Conservation (phyloP, 2,888 invertebrate genomes). For the Entomobrya proxima region DNA sequence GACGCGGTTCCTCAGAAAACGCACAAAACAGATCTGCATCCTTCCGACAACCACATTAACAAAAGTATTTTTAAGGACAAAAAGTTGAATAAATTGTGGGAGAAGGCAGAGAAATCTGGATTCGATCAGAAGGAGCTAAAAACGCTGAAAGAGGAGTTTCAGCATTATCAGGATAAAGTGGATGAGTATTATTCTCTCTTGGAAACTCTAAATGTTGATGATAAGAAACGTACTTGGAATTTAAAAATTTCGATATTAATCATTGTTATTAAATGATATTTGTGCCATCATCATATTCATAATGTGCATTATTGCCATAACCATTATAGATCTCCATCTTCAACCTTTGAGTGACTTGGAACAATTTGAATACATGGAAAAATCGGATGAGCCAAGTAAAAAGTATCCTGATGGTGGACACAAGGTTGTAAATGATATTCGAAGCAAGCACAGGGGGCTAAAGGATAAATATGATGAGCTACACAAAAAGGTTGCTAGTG, state of each 20-base stretch:
- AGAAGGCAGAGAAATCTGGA: slow-evolving; percentile 88
- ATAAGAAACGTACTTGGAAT: slow-evolving; percentile 70
- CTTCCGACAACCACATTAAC: slow-evolving; percentile 80
- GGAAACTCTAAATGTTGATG: slow-evolving; percentile 83
- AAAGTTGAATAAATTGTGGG: slow-evolving; percentile 92
- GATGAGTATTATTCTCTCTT: slow-evolving; percentile 91
- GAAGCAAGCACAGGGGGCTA: slow-evolving; percentile 86
- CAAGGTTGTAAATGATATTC: slow-evolving; percentile 75
- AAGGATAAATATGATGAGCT: slow-evolving; percentile 88
- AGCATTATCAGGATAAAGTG: slow-evolving; percentile 94
- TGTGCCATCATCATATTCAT: not conserved
- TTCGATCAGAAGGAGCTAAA: slow-evolving; percentile 85
- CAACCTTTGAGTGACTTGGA: slow-evolving; percentile 62
- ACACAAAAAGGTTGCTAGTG: slow-evolving; percentile 85
- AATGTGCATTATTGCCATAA: not conserved
- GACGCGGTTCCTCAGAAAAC: slow-evolving; percentile 80
- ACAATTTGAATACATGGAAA: slow-evolving; percentile 67
- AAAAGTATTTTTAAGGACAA: slow-evolving; percentile 92
- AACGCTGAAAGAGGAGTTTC: slow-evolving; percentile 91
- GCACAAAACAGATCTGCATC: slow-evolving; percentile 79
- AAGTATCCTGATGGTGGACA: slow-evolving; percentile 65
- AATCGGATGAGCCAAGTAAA: slow-evolving; percentile 60
- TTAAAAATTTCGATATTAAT: no score
- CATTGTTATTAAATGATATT: no score
- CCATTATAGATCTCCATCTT: slow-evolving; percentile 50